These are phyloP conservation scores for Acleris holmiana DNA, from an alignment of 2,888 invertebrate species.

Conservation along the genomic window DNA sequence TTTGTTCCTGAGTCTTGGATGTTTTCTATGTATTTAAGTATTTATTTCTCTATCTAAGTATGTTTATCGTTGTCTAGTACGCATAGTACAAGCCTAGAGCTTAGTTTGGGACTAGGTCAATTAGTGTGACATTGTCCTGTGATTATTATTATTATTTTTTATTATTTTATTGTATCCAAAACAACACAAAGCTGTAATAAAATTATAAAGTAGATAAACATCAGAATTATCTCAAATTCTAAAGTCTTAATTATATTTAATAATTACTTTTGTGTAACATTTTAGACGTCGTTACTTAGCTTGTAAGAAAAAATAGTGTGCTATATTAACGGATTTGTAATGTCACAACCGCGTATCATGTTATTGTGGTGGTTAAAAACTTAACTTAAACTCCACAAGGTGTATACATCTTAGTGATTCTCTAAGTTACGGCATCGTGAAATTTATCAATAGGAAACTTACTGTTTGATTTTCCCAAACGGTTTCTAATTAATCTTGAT, in stretches of 20 bases:
- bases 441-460: neutral
- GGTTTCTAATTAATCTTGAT: constrained; percentile 1
- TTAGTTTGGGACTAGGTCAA: too few species aligned
- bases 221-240: too few species aligned
- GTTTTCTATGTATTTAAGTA: too few species aligned
- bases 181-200: too few species aligned
- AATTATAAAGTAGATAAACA: neutral
- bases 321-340: neutral
- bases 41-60: too few species aligned
- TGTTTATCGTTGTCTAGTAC: too few species aligned
- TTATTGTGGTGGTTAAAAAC: neutral
- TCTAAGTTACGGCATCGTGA: neutral
- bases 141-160: too few species aligned
- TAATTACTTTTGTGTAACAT: constrained; percentile 21
- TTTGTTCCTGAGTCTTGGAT: too few species aligned
- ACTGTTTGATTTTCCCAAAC: neutral
- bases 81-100: too few species aligned
- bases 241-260: too few species aligned
- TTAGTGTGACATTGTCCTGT: too few species aligned
- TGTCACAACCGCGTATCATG: neutral
- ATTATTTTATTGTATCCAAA: too few species aligned
- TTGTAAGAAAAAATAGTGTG: constrained; percentile 1
- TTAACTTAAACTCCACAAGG: neutral
- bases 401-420: neutral
- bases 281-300: constrained; percentile 1